Conservation (phyloP, 92 coral and sea anemone genomes). For the Epizoanthus illoricatus region DNA sequence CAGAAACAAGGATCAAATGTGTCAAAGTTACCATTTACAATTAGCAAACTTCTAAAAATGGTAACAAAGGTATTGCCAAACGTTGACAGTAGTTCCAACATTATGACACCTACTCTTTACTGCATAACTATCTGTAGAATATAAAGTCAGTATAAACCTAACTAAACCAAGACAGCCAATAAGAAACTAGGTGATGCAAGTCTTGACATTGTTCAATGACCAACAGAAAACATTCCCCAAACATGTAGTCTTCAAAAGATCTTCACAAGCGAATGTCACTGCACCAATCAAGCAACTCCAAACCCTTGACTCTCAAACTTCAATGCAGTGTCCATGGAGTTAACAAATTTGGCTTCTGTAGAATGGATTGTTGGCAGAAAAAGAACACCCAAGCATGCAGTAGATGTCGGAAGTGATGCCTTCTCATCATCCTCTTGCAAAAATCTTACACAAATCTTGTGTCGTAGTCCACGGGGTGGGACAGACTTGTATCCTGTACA, state of each 20-base stretch:
- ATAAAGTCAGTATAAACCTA: too few species aligned
- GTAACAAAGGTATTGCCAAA: too few species aligned
- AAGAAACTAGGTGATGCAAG: too few species aligned
- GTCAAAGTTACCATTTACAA: too few species aligned
- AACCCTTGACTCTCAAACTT: constrained; percentile 61
- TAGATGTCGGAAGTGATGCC: constrained; percentile 51
- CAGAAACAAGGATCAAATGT: too few species aligned
- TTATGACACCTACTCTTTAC: too few species aligned
- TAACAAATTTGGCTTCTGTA: constrained; percentile 46
- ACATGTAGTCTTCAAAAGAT: not conserved
- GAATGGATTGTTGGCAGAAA: constrained; percentile 61
- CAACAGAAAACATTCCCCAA: too few species aligned
- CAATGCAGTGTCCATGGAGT: constrained; percentile 50
- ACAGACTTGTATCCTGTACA: constrained; percentile 11
- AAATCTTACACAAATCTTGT: constrained; percentile 8
- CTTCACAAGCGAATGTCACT: not conserved
- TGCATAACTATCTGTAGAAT: too few species aligned
- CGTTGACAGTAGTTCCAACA: too few species aligned
- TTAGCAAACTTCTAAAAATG: too few species aligned
- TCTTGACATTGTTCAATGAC: too few species aligned
- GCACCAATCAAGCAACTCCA: constrained; percentile 39
- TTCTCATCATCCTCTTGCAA: constrained; percentile 38
- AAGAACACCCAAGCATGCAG: constrained; percentile 49
- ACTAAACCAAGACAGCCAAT: too few species aligned
- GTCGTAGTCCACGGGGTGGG: constrained; percentile 11